phyloP scores from a whole-genome alignment of 1,140 invertebrate species.

The Propsilocerus akamusi region DNA sequence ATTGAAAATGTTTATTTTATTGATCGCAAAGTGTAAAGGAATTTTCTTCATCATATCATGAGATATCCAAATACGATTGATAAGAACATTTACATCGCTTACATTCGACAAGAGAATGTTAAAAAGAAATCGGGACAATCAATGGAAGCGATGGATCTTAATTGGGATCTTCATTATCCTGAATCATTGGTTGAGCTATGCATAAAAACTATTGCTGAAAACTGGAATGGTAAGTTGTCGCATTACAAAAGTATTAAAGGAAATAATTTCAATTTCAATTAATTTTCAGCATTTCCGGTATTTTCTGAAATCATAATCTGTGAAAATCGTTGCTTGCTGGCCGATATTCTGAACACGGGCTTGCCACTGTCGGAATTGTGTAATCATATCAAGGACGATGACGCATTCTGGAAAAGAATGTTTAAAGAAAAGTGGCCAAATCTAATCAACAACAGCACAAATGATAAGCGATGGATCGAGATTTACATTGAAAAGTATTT shows the following conservation, averaged over 20 bases:
- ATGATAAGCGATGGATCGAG: conserved; percentile 19
- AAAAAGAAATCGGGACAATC: neutral
- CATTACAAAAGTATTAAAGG: conserved; percentile 2
- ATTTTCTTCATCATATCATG: neutral
- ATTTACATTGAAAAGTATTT: conserved; percentile 27
- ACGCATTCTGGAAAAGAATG: conserved; percentile 24
- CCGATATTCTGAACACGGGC: conserved; percentile 22
- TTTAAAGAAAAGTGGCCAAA: conserved; percentile 21
- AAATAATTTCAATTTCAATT: neutral
- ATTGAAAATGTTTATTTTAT: no score
- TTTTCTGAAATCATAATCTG: conserved; percentile 16
- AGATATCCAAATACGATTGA: neutral
- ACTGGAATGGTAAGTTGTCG: conserved; percentile 20
- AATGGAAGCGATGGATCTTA: neutral
- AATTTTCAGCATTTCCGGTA: conserved; percentile 17
- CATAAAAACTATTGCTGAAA: conserved; percentile 20
- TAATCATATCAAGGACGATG: conserved; percentile 20
- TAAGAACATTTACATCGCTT: neutral
- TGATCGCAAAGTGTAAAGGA: no score
- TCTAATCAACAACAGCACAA: conserved; percentile 5
- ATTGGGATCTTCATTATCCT: conserved; percentile 1
- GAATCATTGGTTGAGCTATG: conserved; percentile 1
- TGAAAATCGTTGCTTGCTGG: conserved; percentile 23
- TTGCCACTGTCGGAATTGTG: conserved; percentile 22
- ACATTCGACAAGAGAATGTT: neutral